Evolutionary conservation across 2,113 vertebrate genomes (phyloP), one percentile per base, ranked within the genome.

Genomic region (Papio anubis): DNA sequence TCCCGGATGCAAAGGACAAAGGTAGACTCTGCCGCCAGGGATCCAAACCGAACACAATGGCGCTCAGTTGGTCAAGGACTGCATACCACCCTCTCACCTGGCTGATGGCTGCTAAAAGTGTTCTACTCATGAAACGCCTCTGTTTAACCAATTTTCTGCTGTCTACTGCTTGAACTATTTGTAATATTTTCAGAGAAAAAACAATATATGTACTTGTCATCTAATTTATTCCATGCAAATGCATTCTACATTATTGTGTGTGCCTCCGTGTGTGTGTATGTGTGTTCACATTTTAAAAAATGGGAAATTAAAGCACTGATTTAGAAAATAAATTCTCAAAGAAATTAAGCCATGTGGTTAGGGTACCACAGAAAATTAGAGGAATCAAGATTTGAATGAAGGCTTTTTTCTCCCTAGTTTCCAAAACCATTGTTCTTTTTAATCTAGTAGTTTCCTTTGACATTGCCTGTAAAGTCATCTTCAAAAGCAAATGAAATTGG

Each of bases 1-100:
- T 81, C 88, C 86, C 70, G 90, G 57, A 84, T 57, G 90, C 80
- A 89, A 94, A 85, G 94, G 79, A 84, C 89, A 84, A 89, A 70
- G 5, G 20, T 14, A 8, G 59, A 76, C 48, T 98, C 92, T 96
- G 88, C 91, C 7, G 4, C 93, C 45, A 92, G 91, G 50, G 83
- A 66, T 80, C 85, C 30, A 57, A 18, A 64, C n/a, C 27, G 68
- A 68, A 25, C 9, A 1, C 25, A 25, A 40, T 0, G 11, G 25
- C 4, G 30, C 59, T 16, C 30, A 17, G 21, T 2, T 21, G 50
- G 23, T 61, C 43, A 52, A 27, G 3, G 59, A 23, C 1, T 21
- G 32, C 23, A 25, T 25, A 21, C 5, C 6, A 57, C 14, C 50
- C 20, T 61, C 1, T 4, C 8, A 2, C 25, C 35, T 10, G 43